A percentile compares a stretch with the other conserved stretches of the same genome.
phyloP scores from a whole-genome alignment of 2,113 vertebrate genomes.

The Leucopsar rothschildi region DNA sequence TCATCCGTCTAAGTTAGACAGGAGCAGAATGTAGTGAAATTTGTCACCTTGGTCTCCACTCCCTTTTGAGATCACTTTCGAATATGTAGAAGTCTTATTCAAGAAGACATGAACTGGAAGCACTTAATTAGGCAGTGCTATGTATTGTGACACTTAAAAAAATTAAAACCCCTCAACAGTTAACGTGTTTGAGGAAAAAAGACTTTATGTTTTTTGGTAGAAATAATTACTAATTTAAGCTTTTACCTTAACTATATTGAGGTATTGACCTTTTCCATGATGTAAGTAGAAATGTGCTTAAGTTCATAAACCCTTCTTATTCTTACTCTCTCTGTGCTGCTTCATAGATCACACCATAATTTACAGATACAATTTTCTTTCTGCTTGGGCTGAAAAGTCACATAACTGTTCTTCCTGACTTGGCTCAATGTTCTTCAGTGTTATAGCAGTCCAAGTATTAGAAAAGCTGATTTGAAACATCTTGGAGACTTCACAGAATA shows the following conservation, averaged over 20 bases:
- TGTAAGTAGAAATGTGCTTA: background rate
- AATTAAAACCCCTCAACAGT: background rate
- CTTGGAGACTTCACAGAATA: background rate
- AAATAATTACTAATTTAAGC: background rate
- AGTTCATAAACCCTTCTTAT: background rate
- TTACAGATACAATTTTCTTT: constrained; percentile 43
- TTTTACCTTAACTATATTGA: background rate
- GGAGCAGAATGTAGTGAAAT: background rate
- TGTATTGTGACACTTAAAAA: background rate
- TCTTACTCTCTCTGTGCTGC: background rate
- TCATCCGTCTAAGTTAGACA: background rate
- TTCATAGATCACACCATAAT: background rate
- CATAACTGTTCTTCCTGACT: constrained; percentile 66
- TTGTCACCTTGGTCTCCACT: background rate
- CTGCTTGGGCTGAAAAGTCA: background rate
- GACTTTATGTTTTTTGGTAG: background rate
- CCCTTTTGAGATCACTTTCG: background rate
- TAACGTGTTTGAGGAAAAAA: background rate
- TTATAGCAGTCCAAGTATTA: constrained; percentile 75
- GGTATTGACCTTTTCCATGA: background rate
- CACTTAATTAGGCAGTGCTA: background rate
- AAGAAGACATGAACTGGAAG: background rate
- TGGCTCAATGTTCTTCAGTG: constrained; percentile 69
- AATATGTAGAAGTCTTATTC: background rate
- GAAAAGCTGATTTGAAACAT: constrained; percentile 65